Evolutionary conservation across 2,888 invertebrate genomes (phyloP).

Genomic region (Acleris literana): DNA sequence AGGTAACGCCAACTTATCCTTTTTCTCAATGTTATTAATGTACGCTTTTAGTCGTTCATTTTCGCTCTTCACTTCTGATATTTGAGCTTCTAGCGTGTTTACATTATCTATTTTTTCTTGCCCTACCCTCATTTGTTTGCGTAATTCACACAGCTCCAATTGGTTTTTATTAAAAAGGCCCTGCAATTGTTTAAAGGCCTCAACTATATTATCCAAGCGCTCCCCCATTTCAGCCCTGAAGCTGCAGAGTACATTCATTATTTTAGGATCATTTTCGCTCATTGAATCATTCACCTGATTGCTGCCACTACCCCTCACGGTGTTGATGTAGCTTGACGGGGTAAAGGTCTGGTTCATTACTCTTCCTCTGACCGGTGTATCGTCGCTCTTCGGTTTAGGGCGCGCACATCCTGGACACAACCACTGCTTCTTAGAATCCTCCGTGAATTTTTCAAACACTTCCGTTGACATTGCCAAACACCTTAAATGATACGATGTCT

Average conservation of each 20-base stretch:
- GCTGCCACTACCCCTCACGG: constrained; percentile 2
- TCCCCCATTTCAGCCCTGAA: background rate
- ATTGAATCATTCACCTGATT: background rate
- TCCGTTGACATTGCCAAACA: too few species aligned
- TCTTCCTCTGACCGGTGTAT: too few species aligned
- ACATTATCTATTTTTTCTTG: constrained; percentile 3
- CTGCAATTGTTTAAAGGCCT: constrained; percentile 2
- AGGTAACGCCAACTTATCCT: background rate
- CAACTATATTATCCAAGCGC: background rate
- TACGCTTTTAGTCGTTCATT: background rate
- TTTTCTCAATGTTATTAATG: background rate
- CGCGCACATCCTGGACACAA: too few species aligned
- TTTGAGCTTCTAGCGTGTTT: background rate
- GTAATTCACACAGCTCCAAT: background rate
- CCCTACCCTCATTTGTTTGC: constrained; percentile 5
- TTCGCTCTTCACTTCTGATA: background rate
- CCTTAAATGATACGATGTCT: too few species aligned
- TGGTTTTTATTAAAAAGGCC: constrained; percentile 1
- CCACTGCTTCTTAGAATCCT: too few species aligned
- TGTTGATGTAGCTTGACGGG: constrained; percentile 1
- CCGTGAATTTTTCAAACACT: too few species aligned
- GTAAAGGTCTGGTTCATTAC: constrained; percentile 4
- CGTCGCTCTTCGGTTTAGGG: too few species aligned
- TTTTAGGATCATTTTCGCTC: background rate
- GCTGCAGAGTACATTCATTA: constrained; percentile 3